Evolutionary conservation across 2,888 invertebrate species (phyloP).

Genomic region (Brachypalpus laphriformis): DNA sequence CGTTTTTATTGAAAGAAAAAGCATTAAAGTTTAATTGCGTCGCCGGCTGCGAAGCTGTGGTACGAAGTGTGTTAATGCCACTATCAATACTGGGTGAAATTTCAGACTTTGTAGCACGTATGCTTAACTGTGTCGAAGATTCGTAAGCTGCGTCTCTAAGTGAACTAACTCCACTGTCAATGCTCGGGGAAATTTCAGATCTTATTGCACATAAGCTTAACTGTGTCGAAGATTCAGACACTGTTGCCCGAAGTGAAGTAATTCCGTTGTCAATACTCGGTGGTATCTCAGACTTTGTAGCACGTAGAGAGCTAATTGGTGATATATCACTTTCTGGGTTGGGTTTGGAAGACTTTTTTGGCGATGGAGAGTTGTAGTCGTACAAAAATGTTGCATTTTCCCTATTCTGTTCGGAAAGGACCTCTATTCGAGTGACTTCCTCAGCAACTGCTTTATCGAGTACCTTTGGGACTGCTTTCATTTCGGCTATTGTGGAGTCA

Average conservation of each 20-base stretch:
- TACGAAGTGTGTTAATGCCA: slow-evolving; percentile 30
- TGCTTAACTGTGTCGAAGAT: neutral
- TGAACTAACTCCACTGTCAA: neutral
- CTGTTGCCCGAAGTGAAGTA: neutral
- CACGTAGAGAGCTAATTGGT: neutral
- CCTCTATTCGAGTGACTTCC: slow-evolving; percentile 76
- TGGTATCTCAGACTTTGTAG: slow-evolving; percentile 2
- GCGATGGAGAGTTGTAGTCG: slow-evolving; percentile 65
- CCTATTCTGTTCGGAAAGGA: slow-evolving; percentile 52
- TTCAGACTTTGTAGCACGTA: neutral
- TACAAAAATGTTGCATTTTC: slow-evolving; percentile 68
- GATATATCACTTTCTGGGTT: neutral
- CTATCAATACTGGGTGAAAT: slow-evolving; percentile 35
- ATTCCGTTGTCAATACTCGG: neutral
- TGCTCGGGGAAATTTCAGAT: neutral
- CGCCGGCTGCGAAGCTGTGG: slow-evolving; percentile 12
- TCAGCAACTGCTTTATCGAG: slow-evolving; percentile 64
- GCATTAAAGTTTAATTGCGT: slow-evolving; percentile 33
- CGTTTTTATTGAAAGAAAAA: neutral
- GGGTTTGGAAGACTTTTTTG: slow-evolving; percentile 4
- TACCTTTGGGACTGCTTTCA: slow-evolving; percentile 15
- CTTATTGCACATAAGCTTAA: neutral
- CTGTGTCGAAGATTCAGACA: neutral
- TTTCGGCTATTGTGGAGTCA: slow-evolving; percentile 25
- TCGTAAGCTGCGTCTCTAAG: neutral